Evolutionary conservation across 2,113 vertebrate genomes (phyloP).

Genomic region (Osmerus eperlanus): DNA sequence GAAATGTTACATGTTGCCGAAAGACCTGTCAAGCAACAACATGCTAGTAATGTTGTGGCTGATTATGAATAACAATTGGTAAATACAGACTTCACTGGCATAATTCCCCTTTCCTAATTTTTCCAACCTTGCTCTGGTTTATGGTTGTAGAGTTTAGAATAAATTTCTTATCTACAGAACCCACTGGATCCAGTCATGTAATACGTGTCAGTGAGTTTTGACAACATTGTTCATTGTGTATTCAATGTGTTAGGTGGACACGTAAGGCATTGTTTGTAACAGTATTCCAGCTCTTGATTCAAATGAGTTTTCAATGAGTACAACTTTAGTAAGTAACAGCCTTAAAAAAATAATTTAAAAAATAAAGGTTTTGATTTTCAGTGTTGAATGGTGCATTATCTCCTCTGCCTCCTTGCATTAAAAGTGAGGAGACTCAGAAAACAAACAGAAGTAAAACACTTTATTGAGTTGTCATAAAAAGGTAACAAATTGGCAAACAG

Average conservation of each 20-base stretch:
- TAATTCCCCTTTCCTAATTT: no score
- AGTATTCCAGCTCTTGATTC: neutral
- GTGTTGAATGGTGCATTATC: neutral
- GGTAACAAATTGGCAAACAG: constrained; percentile 10
- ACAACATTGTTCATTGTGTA: neutral
- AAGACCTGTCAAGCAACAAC: no score
- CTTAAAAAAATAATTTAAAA: neutral
- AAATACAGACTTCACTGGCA: no score
- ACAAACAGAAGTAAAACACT: constrained; percentile 4
- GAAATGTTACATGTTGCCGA: no score
- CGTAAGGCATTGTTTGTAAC: neutral
- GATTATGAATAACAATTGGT: no score
- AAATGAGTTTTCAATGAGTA: neutral
- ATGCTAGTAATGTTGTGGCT: no score
- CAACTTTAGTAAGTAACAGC: no score
- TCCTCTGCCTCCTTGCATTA: neutral
- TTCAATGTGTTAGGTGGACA: neutral
- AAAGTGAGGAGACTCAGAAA: neutral
- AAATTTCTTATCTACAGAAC: no score
- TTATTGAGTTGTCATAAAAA: constrained; percentile 9
- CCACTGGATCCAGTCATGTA: no score
- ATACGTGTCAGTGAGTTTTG: no score
- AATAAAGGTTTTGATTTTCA: constrained; percentile 8
- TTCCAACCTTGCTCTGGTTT: no score
- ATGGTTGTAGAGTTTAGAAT: no score